phyloP scores from a whole-genome alignment of 1,140 invertebrate genomes.

The Aphelenchoides besseyi region DNA sequence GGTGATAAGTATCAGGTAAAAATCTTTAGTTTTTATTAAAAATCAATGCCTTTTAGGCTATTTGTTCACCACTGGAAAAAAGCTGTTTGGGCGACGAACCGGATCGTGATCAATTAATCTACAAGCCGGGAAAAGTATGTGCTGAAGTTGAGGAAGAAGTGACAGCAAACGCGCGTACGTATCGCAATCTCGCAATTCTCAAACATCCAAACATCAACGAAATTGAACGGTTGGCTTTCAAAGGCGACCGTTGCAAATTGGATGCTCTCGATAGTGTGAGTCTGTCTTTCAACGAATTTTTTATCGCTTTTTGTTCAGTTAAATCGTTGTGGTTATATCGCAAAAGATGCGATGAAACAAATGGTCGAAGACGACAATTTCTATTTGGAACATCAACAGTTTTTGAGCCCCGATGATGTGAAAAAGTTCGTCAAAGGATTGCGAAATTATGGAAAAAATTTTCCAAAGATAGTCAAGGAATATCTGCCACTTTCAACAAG shows the following conservation, averaged over 20 bases:
- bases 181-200: conserved; percentile 38
- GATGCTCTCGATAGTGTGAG: conserved; percentile 45
- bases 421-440: conserved; percentile 97
- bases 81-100: conserved; percentile 44
- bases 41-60: conserved; percentile 33
- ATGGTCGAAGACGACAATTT: conserved; percentile 35
- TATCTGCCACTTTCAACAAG: conserved; percentile 91
- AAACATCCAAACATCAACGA: conserved; percentile 41
- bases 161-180: conserved; percentile 45
- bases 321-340: conserved; percentile 57
- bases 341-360: conserved; percentile 47
- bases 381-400: conserved; percentile 27
- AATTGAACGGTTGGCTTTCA: conserved; percentile 35
- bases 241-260: conserved; percentile 43
- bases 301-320: conserved; percentile 32
- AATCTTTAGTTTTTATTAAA: conserved; percentile 18
- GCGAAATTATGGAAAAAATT: conserved; percentile 96
- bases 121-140: conserved; percentile 49
- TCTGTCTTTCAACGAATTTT: conserved; percentile 15
- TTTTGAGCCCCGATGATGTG: conserved; percentile 63
- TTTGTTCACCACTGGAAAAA: conserved; percentile 23
- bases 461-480: conserved; percentile 93
- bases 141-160: conserved; percentile 46
- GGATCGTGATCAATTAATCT: conserved; percentile 56
- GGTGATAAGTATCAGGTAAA: conserved; percentile 84